Evolutionary conservation across 37 sponge, comb jelly and placozoan species (phyloP).

Genomic region (Crambe crambe): DNA sequence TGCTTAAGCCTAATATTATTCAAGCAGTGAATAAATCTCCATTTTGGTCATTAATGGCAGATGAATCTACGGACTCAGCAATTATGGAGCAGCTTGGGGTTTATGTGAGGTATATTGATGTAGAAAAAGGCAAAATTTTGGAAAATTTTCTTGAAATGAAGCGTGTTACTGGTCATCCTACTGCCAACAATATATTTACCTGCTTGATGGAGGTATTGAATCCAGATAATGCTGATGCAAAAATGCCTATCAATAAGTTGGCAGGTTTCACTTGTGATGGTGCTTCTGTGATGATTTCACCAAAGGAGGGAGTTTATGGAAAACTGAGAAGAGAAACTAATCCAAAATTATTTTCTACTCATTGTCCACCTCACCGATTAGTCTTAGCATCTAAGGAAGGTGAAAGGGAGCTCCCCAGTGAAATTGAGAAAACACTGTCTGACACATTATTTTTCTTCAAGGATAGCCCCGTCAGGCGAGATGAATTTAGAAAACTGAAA

Average conservation of each 20-base stretch:
- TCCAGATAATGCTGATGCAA: not conserved
- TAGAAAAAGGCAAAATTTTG: not conserved
- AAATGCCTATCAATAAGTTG: not conserved
- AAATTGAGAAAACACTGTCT: conserved; percentile 8
- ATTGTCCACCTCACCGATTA: conserved; percentile 4
- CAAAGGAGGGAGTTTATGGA: not conserved
- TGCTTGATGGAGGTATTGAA: not conserved
- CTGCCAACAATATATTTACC: conserved; percentile 1
- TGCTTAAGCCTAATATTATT: not conserved
- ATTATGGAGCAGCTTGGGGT: conserved; percentile 3
- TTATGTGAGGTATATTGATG: not conserved
- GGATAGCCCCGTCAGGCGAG: conserved; percentile 7
- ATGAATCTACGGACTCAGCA: conserved; percentile 10
- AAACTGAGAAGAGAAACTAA: not conserved
- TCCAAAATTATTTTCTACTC: conserved; percentile 22
- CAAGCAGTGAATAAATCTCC: not conserved
- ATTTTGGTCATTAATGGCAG: conserved; percentile 13
- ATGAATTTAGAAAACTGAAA: conserved; percentile 6
- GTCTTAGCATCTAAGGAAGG: conserved; percentile 12
- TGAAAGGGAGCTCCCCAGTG: conserved; percentile 15
- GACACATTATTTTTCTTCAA: conserved; percentile 14
- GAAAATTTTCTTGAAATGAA: not conserved
- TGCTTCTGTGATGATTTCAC: conserved; percentile 6
- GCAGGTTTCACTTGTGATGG: conserved; percentile 13
- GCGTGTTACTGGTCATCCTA: conserved; percentile 3